Evolutionary conservation across 2,888 invertebrate genomes (phyloP).

Genomic region (Gastracanthus pulcherrimus): DNA sequence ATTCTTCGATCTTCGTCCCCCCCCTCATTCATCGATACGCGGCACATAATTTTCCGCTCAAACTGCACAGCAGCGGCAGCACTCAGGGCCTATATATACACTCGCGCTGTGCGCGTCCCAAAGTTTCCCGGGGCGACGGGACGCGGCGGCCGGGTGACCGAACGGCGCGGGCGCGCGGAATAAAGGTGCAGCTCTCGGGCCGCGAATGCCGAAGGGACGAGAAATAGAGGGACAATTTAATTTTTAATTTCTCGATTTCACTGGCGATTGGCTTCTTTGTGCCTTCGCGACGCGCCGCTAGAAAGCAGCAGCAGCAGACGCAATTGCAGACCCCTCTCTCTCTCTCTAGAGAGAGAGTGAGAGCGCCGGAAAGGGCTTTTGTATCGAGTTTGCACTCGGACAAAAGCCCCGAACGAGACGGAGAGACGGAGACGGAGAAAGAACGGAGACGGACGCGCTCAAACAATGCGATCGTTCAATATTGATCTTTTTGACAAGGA

Average conservation of each 20-base stretch:
- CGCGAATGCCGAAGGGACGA: constrained; percentile 1
- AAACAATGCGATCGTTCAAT: constrained; percentile 56
- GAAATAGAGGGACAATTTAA: constrained; percentile 49
- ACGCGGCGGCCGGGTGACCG: background rate
- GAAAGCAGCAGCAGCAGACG: background rate
- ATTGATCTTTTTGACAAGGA: constrained; percentile 57
- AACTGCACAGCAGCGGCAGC: background rate
- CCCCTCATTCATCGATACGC: background rate
- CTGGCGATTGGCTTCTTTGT: constrained; percentile 58
- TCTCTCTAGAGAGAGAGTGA: background rate
- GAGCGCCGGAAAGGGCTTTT: constrained; percentile 46
- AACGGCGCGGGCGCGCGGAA: too few relatives aligned
- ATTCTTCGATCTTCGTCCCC: background rate
- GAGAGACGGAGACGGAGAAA: background rate
- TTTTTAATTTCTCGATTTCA: constrained; percentile 60
- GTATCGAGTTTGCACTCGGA: constrained; percentile 56
- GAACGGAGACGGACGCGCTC: constrained; percentile 23
- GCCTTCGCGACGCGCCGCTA: background rate
- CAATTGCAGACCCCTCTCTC: too few relatives aligned
- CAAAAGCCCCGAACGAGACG: constrained; percentile 37
- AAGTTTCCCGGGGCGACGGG: constrained; percentile 25
- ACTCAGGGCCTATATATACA: too few relatives aligned
- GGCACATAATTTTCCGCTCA: constrained; percentile 45
- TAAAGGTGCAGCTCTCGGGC: too few relatives aligned
- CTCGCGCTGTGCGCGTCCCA: background rate